Evolutionary conservation across 2,113 vertebrate genomes (phyloP), one percentile per base, ranked within the genome.

Genomic region (Pampusana beccarii): DNA sequence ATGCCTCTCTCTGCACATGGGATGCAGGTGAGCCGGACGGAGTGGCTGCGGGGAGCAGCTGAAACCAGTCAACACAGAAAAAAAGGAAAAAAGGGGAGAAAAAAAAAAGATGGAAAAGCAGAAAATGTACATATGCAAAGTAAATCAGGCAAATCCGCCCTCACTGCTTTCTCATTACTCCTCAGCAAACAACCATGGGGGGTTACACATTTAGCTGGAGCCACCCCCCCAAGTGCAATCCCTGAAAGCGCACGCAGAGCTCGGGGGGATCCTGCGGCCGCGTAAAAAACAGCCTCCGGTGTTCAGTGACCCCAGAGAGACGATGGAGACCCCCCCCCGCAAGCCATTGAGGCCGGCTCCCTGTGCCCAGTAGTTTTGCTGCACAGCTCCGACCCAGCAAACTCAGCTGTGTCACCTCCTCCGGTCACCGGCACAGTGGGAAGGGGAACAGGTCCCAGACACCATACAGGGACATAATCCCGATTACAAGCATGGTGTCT

Each of bases 51-150:
- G 33, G 70, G 73, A 81, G 73, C 66, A 48, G 46, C 65, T 28
- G 15, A 72, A 89, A 61, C 42, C 50, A 56, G 58, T 40, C 80
- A 73, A 34, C 1, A 9, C 15, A 56, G 74, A 79, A 54, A 88
- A 48, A 83, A 81, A 38, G 34, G 11, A 5, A 21, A 93, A 92
- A 75, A 67, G 42, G 10, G 17, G 20, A 7, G 23, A 38, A 61
- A 61, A 44, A 24, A 50, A 38, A 51, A 42, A 79, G 29, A 34
- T 28, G 64, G 80, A 62, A 72, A 86, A 13, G 67, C 8, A 26
- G 82, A 69, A 93, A 92, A 94, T 34, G 33, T 90, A 70, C 69
- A 90, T 53, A 84, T 44, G 54, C 26, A 38, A 95, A 91, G 56
- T 74, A 60, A 83, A 82, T 40, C 66, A 57, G 78, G 74, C 66